A percentile compares a stretch with the other conserved stretches of the same genome.
Conservation (phyloP, 2,888 invertebrate species). For the Mayetiola destructor region DNA sequence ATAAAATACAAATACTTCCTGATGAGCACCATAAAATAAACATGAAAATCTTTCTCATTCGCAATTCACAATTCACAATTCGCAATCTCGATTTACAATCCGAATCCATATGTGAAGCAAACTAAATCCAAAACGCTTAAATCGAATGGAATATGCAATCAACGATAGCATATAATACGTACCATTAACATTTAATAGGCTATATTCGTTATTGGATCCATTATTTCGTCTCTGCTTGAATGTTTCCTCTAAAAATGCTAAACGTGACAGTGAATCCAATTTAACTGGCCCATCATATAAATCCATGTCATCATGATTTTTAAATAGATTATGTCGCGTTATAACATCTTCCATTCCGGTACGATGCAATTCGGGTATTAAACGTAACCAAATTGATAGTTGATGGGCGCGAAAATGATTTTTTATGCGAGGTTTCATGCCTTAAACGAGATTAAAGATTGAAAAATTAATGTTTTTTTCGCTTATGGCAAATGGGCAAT, state of each 20-base stretch:
- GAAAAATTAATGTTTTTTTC: background rate
- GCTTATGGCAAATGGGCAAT: background rate
- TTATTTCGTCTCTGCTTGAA: slow-evolving; percentile 41
- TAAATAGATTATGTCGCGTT: slow-evolving; percentile 74
- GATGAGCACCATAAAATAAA: no score
- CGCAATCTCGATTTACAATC: no score
- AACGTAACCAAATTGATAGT: slow-evolving; percentile 84
- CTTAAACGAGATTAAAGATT: slow-evolving; percentile 35
- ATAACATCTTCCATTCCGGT: slow-evolving; percentile 82
- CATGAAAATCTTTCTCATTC: no score
- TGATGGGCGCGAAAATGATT: slow-evolving; percentile 92
- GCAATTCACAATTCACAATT: no score
- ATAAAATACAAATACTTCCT: no score
- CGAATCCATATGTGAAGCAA: no score
- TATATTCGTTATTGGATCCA: slow-evolving; percentile 17
- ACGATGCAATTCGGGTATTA: slow-evolving; percentile 80
- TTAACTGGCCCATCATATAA: slow-evolving; percentile 81
- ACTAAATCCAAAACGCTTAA: no score
- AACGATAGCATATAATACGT: background rate
- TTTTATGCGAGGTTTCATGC: slow-evolving; percentile 77
- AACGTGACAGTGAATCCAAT: slow-evolving; percentile 62
- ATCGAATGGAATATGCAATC: background rate
- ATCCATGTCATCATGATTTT: slow-evolving; percentile 75
- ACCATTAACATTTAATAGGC: slow-evolving; percentile 17
- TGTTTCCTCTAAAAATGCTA: slow-evolving; percentile 36